These are phyloP conservation scores for Sturnira hondurensis DNA, from an alignment of 2,113 vertebrate genomes.

Conservation along the genomic window DNA sequence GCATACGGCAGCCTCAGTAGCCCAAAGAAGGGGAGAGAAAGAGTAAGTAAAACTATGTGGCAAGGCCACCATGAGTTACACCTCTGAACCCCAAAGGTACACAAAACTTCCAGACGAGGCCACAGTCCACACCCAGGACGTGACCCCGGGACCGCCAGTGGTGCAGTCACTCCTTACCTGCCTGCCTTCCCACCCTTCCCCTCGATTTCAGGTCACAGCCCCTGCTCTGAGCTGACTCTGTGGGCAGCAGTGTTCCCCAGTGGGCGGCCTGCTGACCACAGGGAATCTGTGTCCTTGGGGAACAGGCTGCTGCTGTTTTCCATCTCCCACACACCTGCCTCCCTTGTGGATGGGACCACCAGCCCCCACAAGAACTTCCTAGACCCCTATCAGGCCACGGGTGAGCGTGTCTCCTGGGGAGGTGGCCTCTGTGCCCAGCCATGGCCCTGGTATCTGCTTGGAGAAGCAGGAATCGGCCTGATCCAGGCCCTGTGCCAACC, in stretches of 20 bases:
- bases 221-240: conserved; percentile 84
- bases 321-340: conserved; percentile 81
- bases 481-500: not conserved
- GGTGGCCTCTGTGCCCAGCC: no score
- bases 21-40: not conserved
- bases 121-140: not conserved
- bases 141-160: not conserved
- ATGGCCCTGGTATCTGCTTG: not conserved
- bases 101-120: not conserved
- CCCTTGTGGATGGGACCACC: conserved; percentile 78
- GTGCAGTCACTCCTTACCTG: not conserved
- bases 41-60: not conserved
- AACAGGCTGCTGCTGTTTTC: conserved; percentile 80
- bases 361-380: conserved; percentile 81
- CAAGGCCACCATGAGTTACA: not conserved
- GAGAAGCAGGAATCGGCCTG: not conserved
- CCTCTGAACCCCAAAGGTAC: not conserved
- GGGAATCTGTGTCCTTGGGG: conserved; percentile 80
- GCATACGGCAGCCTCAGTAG: not conserved
- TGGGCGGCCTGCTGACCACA: conserved; percentile 80
- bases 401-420: conserved; percentile 66
- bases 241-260: conserved; percentile 79
- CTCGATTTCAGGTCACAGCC: conserved; percentile 79
- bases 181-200: not conserved
- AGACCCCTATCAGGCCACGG: conserved; percentile 84